Evolutionary conservation across 2,113 vertebrate species (phyloP).

Genomic region (Strix uralensis): DNA sequence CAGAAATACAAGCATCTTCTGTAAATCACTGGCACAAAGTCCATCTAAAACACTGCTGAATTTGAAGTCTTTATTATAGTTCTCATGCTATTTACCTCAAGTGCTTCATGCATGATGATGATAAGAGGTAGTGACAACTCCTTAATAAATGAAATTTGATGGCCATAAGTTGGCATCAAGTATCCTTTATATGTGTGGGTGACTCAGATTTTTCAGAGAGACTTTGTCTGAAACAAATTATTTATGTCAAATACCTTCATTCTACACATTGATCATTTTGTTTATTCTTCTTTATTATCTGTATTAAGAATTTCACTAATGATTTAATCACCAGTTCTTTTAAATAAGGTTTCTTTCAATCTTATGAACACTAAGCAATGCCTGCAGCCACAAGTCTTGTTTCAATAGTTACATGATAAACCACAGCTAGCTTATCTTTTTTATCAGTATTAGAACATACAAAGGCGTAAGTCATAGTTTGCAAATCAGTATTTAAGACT

Average conservation of each 20-base stretch:
- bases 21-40: neutral
- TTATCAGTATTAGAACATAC: neutral
- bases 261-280: neutral
- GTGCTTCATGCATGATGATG: neutral
- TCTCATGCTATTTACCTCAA: neutral
- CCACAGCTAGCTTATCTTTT: neutral
- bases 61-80: neutral
- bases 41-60: neutral
- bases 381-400: neutral
- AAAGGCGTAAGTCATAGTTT: neutral
- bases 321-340: neutral
- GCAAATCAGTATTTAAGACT: neutral
- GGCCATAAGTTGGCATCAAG: neutral
- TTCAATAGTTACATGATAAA: neutral
- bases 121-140: neutral
- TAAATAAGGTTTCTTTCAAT: neutral
- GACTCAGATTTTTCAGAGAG: neutral
- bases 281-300: neutral
- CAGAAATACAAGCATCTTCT: neutral
- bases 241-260: neutral
- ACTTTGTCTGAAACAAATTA: neutral
- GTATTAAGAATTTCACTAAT: neutral
- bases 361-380: neutral
- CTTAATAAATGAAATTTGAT: neutral
- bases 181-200: neutral